Evolutionary conservation across 2,797 vertebrate species (phyloP).

Genomic region (Streptopelia turtur): DNA sequence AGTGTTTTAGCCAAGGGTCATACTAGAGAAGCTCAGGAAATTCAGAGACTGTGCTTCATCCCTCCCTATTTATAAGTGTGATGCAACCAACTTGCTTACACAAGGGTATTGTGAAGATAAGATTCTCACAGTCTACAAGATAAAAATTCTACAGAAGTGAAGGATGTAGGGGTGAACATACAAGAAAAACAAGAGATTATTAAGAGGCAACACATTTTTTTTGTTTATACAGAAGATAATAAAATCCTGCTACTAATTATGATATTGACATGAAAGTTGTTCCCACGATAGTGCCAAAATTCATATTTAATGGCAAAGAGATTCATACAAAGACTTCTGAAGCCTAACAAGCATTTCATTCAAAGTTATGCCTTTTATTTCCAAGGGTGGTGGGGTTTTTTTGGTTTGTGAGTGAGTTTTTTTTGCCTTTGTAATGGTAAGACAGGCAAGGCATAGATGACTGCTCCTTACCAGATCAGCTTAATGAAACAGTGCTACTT

Average conservation of each 20-base stretch:
- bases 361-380: background rate
- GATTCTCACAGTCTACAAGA: background rate
- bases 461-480: background rate
- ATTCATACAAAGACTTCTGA: background rate
- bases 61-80: background rate
- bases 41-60: background rate
- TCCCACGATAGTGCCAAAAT: background rate
- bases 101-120: background rate
- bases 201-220: background rate
- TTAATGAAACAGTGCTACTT: background rate
- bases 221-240: background rate
- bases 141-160: background rate
- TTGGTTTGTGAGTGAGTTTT: background rate
- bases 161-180: background rate
- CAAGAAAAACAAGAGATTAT: background rate
- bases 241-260: background rate
- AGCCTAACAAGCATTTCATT: background rate
- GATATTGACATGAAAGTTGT: background rate
- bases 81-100: background rate
- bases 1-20: background rate
- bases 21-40: background rate
- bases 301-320: background rate
- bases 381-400: fast-evolving
- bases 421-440: background rate
- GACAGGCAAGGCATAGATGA: background rate